Base-by-base conservation (phyloP, 2,888 invertebrate genomes). In the Arctia plantaginis region DNA sequence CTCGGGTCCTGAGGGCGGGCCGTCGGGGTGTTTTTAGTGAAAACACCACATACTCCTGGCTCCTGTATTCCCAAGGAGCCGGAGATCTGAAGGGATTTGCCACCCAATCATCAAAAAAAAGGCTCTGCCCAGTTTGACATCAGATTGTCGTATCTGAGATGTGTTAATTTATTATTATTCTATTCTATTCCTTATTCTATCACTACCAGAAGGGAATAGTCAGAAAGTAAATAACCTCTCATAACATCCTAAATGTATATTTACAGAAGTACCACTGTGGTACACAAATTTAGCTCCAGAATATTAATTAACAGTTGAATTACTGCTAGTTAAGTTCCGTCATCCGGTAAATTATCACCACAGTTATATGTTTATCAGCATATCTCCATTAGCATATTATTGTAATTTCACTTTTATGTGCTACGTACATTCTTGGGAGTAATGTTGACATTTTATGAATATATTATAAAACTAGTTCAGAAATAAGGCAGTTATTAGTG, bases 401-500 rank as follows among this genome's bases (percentile, higher is more conserved):
- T 44, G 30, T 39, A 39, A 72, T 67, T 62, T 72, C 66, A 67
- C 44, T 72, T 72, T 72, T 44, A 72, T 59, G 59, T 44, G 30
- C 12, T 18, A 33, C 33, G 62, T 62, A 41, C 62, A 67, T 67
- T 55, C 65, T 41, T 72, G 4, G 59, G 12, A 59, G 41, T 67
- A 59, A 67, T 72, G 13, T 72, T 67, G 71, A 71, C 33, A 67
- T 67, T 62, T 72, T 66, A 72, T 72, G 66, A 59, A 67, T 67
- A 55, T 30, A 67, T 72, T 72, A 55, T 12, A 35, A 8, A 72
- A 72, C 67, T 62, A 12, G 67, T 67, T 72, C 35, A 27, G 20
- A n/a, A 55, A 23, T 39, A 30, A 20, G 30, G 23, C 3, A 66
- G 30, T 67, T 39, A 20, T 20, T 27, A 67, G 47, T 12, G 33